Conservation (phyloP, 1,140 invertebrate genomes). For the Drosophila ambigua region DNA sequence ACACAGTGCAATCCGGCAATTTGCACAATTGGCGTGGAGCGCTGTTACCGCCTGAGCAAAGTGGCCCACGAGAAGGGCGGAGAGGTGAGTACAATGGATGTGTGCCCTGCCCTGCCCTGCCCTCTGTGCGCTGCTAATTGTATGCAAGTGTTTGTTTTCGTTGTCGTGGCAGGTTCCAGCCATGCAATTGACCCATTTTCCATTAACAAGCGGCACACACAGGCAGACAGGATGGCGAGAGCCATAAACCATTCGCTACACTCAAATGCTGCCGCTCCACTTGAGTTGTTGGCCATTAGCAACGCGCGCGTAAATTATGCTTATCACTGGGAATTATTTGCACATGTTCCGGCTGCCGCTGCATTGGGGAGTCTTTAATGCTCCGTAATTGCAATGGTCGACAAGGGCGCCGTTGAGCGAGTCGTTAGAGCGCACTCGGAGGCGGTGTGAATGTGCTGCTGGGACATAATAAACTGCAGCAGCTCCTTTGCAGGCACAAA, state of each 20-base stretch:
- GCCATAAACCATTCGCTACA: slow-evolving; percentile 25
- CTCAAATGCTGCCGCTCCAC: slow-evolving; percentile 28
- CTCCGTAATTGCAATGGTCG: slow-evolving; percentile 69
- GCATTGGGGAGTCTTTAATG: slow-evolving; percentile 50
- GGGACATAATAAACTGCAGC: slow-evolving; percentile 57
- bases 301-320: slow-evolving; percentile 71
- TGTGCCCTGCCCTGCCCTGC: slow-evolving; percentile 22
- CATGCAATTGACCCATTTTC: slow-evolving; percentile 73
- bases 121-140: slow-evolving; percentile 30
- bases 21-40: slow-evolving; percentile 94
- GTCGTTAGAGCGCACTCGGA: slow-evolving; percentile 29
- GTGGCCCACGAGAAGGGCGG: slow-evolving; percentile 91
- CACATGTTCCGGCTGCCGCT: slow-evolving; percentile 57
- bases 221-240: background rate
- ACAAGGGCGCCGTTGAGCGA: slow-evolving; percentile 63
- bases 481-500: slow-evolving; percentile 23
- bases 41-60: slow-evolving; percentile 91
- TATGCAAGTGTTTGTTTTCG: slow-evolving; percentile 16
- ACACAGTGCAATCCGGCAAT: slow-evolving; percentile 91
- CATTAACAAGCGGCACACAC: slow-evolving; percentile 26
- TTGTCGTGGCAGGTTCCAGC: slow-evolving; percentile 35
- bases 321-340: slow-evolving; percentile 74
- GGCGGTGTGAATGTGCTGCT: too few species aligned
- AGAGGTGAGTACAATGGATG: slow-evolving; percentile 87
- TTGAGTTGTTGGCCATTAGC: slow-evolving; percentile 56